A percentile compares a stretch with the other conserved stretches of the same genome.
Conservation (phyloP, 2,888 invertebrate genomes). For the Lutraria lutraria region DNA sequence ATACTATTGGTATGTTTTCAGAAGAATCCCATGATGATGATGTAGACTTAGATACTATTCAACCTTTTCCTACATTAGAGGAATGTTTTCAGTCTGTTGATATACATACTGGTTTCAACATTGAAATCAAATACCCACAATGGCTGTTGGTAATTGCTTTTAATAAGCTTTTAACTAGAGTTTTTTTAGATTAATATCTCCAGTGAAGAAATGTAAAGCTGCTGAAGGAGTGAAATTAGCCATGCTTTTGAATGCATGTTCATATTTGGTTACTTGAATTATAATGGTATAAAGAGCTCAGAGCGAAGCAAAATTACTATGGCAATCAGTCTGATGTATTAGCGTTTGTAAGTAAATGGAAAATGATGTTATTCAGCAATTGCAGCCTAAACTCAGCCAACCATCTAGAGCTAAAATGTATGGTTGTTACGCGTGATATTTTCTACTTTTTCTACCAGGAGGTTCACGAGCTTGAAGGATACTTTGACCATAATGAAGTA, state of each 20-base stretch:
- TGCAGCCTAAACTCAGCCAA: too few relatives aligned
- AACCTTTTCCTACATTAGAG: conserved; percentile 97
- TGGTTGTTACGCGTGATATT: not conserved
- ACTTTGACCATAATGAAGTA: conserved; percentile 94
- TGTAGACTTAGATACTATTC: conserved; percentile 92
- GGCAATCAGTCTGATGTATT: too few relatives aligned
- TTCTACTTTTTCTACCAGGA: not conserved
- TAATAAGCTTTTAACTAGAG: not conserved
- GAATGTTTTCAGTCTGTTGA: conserved; percentile 94
- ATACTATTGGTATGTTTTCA: conserved; percentile 24
- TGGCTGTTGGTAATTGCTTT: conserved; percentile 88
- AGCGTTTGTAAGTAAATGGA: too few relatives aligned
- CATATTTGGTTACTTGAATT: too few relatives aligned
- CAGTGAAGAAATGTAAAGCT: too few relatives aligned
- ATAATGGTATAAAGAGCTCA: too few relatives aligned
- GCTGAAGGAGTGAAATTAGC: too few relatives aligned
- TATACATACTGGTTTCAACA: conserved; percentile 96
- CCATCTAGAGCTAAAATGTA: too few relatives aligned
- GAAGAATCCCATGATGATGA: conserved; percentile 93
- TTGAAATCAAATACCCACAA: conserved; percentile 98
- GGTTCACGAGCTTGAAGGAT: conserved; percentile 76
- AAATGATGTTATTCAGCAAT: too few relatives aligned
- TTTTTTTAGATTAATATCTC: too few relatives aligned
- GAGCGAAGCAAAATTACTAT: too few relatives aligned
- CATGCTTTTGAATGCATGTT: too few relatives aligned